Evolutionary conservation across 2,888 invertebrate species (phyloP), one percentile per base, ranked within the genome.

Genomic region (Melieria crassipennis): DNA sequence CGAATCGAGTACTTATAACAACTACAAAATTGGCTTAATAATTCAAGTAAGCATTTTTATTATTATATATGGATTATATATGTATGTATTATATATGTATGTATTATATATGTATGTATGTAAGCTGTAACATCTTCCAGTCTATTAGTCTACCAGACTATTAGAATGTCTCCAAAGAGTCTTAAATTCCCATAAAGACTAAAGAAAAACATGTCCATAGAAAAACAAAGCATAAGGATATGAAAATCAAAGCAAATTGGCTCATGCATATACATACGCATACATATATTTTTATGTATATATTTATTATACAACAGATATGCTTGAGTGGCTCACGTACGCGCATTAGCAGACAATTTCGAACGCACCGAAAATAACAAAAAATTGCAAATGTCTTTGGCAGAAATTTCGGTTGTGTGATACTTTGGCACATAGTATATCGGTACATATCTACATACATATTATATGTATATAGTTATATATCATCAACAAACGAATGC

Each of bases 141-240:
- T 30, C 30, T 30, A 30, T 30, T 30, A 13, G 57, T n/a, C 16
- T 45, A 43, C 52, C 6, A n/a, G 4, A 45, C 42, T 46, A 60
- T 67, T 67, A 42, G 45, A 60, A 61, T 67, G 67, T 67, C 67
- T 67, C 67, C 61, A 43, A 50, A 60, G 13, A 52, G 67, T 67
- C 67, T 50, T 45, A 5, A 9, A 30, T 30, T 30, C 30, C 30
- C 30, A 30, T 30, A 30, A 30, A 30, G 30, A 3, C 30, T 3
- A 30, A 3, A 30, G 30, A 30, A 30, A 30, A 3, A 30, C 9
- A 30, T 16, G 7, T 10, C 11, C 50, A 67, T 61, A 61, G 52
- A 61, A 67, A 67, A 43, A 10, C 60, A 11, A 64, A 42, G 6
- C 4, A 50, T 43, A 48, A 64, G 5, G n/a, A 7, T 48, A 43